phyloP scores from a whole-genome alignment of 2,888 invertebrate genomes.

The Amphipyra berbera region DNA sequence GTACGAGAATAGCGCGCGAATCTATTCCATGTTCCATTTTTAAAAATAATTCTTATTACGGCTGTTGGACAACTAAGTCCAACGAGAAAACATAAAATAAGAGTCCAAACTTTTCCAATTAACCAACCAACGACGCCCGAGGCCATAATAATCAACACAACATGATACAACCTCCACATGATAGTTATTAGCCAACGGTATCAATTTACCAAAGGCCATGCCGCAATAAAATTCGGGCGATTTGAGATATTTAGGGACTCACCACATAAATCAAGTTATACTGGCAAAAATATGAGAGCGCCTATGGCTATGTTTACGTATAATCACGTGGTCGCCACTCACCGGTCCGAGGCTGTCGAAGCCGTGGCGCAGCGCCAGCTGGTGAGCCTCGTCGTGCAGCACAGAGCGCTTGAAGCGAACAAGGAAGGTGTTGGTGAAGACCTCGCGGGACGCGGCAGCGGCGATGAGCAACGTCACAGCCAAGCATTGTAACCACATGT shows the following conservation, averaged over 20 bases:
- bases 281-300: constrained; percentile 54
- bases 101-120: constrained; percentile 25
- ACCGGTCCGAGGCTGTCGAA: constrained; percentile 98
- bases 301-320: constrained; percentile 81
- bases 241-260: constrained; percentile 31
- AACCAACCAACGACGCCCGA: constrained; percentile 12
- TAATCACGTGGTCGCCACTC: constrained; percentile 90
- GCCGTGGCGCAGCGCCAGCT: constrained; percentile 96
- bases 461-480: constrained; percentile 82
- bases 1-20: constrained; percentile 11
- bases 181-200: constrained; percentile 16
- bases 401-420: constrained; percentile 96
- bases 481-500: constrained; percentile 87
- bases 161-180: constrained; percentile 14
- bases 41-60: constrained; percentile 4
- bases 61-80: constrained; percentile 10
- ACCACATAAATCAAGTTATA: constrained; percentile 58
- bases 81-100: constrained; percentile 21
- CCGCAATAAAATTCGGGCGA: constrained; percentile 48
- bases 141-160: constrained; percentile 34
- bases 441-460: constrained; percentile 88
- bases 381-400: constrained; percentile 93
- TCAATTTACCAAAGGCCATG: constrained; percentile 51
- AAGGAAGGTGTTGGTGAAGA: constrained; percentile 98
- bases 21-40: not conserved